Base-by-base conservation (phyloP, 2,797 vertebrate species). In the Podarcis lilfordi region DNA sequence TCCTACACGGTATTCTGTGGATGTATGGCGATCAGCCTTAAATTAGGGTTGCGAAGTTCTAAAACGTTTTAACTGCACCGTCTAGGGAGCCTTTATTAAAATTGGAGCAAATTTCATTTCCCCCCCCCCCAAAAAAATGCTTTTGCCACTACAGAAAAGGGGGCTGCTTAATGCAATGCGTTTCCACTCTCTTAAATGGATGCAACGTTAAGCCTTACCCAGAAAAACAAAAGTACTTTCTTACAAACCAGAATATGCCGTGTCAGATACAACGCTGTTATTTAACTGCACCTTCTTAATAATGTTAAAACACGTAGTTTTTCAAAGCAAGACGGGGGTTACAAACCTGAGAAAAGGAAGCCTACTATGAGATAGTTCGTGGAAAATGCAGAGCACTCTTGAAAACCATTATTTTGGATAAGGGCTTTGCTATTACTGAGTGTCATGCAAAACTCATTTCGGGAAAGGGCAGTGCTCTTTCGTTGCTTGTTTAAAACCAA, bases 391-490 rank as follows among this genome's bases (percentile, higher is more conserved):
- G 1, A 93, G 92, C 79, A 19, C 84, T 91, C 89, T 95, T 91
- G 89, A 92, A 93, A 94, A 94, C 93, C 90, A 23, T 80, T 72
- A 1, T 93, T 1, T 92, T 94, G 94, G 84, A 93, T 92, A 95
- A 94, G 86, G 32, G 27, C 15, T 84, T 91, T 88, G 29, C 61
- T 88, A 87, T 87, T 91, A 80, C 69, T 87, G 90, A 91, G 91
- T 91, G 91, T 94, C 94, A 95, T 94, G 94, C 92, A 95, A 94
- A 96, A 94, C 91, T 92, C 9, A 94, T 80, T 92, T 90, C 87
- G 59, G 88, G 92, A 92, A 95, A 96, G 93, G 94, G 94, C 93
- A 95, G 93, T 92, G 92, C 89, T 94, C 91, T 1, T 29, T 37
- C 2, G 10, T 50, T 43, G 8, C 10, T 27, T 78, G 17, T 8